Conservation (phyloP, 2,113 vertebrate genomes). For the Hippocampus mohnikei region DNA sequence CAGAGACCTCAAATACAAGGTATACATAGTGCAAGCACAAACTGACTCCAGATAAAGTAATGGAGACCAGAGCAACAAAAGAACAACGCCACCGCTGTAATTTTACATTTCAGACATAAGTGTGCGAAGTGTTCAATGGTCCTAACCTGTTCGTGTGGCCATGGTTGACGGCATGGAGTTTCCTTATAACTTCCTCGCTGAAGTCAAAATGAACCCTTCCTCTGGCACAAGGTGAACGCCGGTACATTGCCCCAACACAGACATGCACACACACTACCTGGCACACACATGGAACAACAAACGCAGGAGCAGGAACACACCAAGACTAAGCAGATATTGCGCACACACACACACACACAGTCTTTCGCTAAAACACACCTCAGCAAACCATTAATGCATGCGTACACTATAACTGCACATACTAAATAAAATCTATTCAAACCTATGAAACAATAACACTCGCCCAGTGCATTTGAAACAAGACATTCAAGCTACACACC, state of each 20-base stretch:
- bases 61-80: not conserved
- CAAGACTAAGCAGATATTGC: not conserved
- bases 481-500: not conserved
- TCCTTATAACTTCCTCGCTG: conserved; percentile 77
- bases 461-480: not conserved
- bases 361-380: conserved; percentile 1
- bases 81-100: not conserved
- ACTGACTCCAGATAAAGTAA: not conserved
- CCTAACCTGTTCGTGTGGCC: conserved; percentile 67
- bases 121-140: too few species aligned
- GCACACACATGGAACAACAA: conserved; percentile 15
- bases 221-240: conserved; percentile 73
- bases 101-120: not conserved
- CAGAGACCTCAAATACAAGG: not conserved
- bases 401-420: not conserved
- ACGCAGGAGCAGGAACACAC: conserved; percentile 3
- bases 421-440: not conserved
- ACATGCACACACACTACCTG: conserved; percentile 39
- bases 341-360: not conserved
- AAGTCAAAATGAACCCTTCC: conserved; percentile 79
- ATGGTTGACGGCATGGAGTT: conserved; percentile 62
- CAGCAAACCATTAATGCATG: not conserved
- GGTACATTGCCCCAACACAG: conserved; percentile 69
- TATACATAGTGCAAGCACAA: not conserved
- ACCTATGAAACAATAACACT: not conserved